Base-by-base conservation (phyloP, 2,797 vertebrate species). In the Melopsittacus undulatus region DNA sequence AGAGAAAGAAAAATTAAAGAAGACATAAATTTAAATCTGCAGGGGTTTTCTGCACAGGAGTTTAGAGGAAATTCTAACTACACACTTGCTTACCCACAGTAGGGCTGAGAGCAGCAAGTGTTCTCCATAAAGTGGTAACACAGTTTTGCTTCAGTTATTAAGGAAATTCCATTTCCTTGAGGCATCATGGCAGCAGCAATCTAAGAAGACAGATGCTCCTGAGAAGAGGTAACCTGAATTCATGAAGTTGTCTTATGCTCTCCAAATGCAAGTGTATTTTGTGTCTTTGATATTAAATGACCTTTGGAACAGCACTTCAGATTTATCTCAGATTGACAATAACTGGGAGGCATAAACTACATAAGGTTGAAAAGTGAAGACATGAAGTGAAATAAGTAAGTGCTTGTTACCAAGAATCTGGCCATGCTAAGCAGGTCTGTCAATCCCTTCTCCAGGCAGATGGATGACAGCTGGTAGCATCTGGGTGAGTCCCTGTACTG, bases 271-370 rank as follows among this genome's bases (percentile, higher is more conserved):
- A 82, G 40, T 63, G 42, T 72, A 81, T 88, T 84, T 83, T 56
- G 49, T 72, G n/a, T 61, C 73, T 83, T 77, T 86, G 66, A 29
- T 91, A 91, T 91, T 86, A 88, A 94, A 75, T n/a, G 52, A 89
- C 73, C 61, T 94, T 88, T 67, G 68, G 45, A 88, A 61, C 24
- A 77, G 45, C n/a, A 56, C 34, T 89, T 91, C 48, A 75, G 36
- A 57, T 92, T 83, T 83, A 72, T 74, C 76, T 30, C 72, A 80
- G 80, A 80, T 1, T 85, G 72, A 82, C 83, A 73, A 23, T 72
- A 68, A 87, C 36, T 23, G 43, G 72, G n/a, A 68, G 45, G 10
- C 48, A 80, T 75, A 77, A 94, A 76, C 43, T 63, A 30, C 40
- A 22, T 32, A 69, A 73, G 18, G 46, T 38, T 93, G 38, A 90